Conservation (phyloP, 1,140 invertebrate genomes). For the Leptestheria dahalacensis region DNA sequence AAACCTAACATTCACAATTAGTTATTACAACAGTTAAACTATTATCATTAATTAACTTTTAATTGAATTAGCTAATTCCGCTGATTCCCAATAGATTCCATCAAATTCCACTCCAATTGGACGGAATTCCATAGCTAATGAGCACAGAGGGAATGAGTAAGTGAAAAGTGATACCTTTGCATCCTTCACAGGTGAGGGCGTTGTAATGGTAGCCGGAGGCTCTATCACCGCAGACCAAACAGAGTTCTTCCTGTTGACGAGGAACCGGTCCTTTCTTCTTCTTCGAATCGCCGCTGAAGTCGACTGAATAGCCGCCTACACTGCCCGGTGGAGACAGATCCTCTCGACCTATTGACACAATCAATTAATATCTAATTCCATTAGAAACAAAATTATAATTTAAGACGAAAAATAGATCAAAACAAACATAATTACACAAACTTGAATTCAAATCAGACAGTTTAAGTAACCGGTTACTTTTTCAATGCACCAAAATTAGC, state of each 20-base stretch:
- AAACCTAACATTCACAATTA: no score
- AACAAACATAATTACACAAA: background rate
- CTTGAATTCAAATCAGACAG: background rate
- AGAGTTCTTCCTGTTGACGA: conserved; percentile 86
- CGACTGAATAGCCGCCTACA: conserved; percentile 37
- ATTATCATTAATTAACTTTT: no score
- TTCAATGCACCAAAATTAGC: no score
- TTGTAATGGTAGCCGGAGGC: conserved; percentile 99
- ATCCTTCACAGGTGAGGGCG: conserved; percentile 95
- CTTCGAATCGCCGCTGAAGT: conserved; percentile 45
- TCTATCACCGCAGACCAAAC: conserved; percentile 91
- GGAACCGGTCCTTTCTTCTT: conserved; percentile 76
- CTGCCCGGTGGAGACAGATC: conserved; percentile 78
- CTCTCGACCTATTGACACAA: conserved; percentile 52
- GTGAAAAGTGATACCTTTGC: conserved; percentile 59
- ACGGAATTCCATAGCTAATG: background rate
- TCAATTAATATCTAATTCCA: background rate
- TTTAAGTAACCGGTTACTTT: no score
- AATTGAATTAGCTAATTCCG: no score
- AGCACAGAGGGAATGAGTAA: background rate
- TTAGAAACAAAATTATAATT: conserved; percentile 8
- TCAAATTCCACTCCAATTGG: no score
- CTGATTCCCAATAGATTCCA: no score
- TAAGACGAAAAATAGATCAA: background rate
- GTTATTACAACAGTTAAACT: no score